phyloP scores from a whole-genome alignment of 2,113 vertebrate genomes.

The Hypocryptadius cinnamomeus region DNA sequence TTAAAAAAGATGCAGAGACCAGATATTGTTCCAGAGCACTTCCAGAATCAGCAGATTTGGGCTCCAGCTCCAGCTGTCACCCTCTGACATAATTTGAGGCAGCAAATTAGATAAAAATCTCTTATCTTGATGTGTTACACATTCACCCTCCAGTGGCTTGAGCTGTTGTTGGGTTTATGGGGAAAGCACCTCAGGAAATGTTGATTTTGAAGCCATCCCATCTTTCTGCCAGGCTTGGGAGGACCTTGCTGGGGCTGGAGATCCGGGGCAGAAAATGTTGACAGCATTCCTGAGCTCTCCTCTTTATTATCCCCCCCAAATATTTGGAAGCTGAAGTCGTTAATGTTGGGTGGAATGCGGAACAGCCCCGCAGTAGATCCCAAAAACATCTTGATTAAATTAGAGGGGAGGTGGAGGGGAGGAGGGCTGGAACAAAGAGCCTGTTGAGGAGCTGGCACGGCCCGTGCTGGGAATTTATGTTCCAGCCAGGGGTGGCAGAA shows the following conservation, averaged over 20 bases:
- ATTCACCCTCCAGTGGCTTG: fast-evolving
- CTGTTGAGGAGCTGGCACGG: slow-evolving; percentile 52
- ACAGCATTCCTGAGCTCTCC: slow-evolving; percentile 7
- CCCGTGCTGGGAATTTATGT: slow-evolving; percentile 50
- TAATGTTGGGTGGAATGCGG: slow-evolving; percentile 60
- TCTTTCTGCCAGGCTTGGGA: neutral
- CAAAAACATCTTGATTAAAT: slow-evolving; percentile 72
- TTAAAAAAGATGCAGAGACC: neutral
- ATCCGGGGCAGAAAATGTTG: neutral
- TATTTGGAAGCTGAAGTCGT: slow-evolving; percentile 55
- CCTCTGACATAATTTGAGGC: neutral
- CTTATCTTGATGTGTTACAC: neutral
- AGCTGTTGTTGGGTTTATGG: neutral
- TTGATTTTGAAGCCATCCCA: neutral
- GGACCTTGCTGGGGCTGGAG: neutral
- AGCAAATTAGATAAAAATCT: neutral
- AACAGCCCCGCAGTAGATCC: slow-evolving; percentile 48
- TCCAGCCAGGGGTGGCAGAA: slow-evolving; percentile 57
- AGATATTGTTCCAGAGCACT: neutral
- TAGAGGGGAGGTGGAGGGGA: slow-evolving; percentile 54
- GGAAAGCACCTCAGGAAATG: neutral
- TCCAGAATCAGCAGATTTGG: neutral
- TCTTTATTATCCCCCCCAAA: slow-evolving; percentile 4
- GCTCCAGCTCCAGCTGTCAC: neutral
- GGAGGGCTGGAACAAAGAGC: slow-evolving; percentile 63